Percentiles rank a stretch among this genome's conserved stretches.
These are phyloP conservation scores for Ennomos quercinarius DNA, from an alignment of 2,888 invertebrate species.

Conservation along the genomic window DNA sequence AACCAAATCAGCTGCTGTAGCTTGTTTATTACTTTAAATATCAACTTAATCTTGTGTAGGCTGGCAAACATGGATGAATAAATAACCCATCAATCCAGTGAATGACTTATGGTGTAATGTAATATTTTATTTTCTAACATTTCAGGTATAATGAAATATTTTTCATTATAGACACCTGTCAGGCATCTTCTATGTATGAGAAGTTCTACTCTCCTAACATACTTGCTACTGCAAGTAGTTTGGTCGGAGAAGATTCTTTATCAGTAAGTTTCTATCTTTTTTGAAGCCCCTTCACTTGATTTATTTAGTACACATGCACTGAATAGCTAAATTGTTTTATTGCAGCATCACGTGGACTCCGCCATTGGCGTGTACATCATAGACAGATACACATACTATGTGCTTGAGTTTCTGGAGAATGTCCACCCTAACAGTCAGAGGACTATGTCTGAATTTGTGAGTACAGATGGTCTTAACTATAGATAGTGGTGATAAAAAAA, in stretches of 20 bases:
- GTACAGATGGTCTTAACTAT: constrained; percentile 58
- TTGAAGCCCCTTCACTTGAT: neutral
- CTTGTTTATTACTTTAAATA: too few relatives aligned
- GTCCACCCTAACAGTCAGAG: constrained; percentile 95
- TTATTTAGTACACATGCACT: neutral
- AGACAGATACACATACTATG: constrained; percentile 99
- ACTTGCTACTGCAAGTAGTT: constrained; percentile 97
- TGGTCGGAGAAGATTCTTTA: constrained; percentile 99
- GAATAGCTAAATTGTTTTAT: constrained; percentile 44
- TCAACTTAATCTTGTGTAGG: too few relatives aligned
- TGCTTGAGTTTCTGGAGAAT: constrained; percentile 97
- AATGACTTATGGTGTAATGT: neutral
- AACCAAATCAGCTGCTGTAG: too few relatives aligned
- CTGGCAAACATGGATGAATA: too few relatives aligned
- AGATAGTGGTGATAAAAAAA: too few relatives aligned
- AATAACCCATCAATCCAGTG: too few relatives aligned
- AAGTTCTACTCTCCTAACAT: constrained; percentile 99
- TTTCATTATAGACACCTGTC: constrained; percentile 99
- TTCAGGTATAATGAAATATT: constrained; percentile 98
- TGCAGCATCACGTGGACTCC: constrained; percentile 98
- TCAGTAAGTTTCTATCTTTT: constrained; percentile 87
- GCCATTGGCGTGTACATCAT: constrained; percentile 99
- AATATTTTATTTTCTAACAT: constrained; percentile 22
- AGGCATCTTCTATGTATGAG: constrained; percentile 99
- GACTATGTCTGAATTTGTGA: constrained; percentile 97